These are phyloP conservation scores for Trididemnum clinides DNA, from an alignment of 23 tunicate species.

Conservation along the genomic window DNA sequence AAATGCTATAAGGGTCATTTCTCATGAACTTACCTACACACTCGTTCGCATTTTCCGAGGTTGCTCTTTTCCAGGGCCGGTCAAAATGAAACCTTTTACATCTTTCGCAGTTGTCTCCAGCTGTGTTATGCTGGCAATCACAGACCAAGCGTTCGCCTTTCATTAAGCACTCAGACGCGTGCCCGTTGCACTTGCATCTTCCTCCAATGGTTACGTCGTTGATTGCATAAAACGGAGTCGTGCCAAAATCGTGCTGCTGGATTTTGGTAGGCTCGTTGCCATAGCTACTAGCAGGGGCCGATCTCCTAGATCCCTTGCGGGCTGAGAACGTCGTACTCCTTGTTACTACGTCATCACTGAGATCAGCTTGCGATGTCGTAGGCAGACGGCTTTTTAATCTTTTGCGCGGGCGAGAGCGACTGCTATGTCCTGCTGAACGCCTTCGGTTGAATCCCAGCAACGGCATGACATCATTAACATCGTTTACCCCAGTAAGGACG, in stretches of 20 bases:
- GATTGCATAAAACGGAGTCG: slow-evolving; percentile 68
- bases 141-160: slow-evolving; percentile 47
- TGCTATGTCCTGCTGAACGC: background rate
- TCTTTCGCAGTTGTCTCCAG: slow-evolving; percentile 74
- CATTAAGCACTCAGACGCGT: slow-evolving; percentile 56
- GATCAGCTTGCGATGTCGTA: background rate
- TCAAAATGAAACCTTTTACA: slow-evolving; percentile 64
- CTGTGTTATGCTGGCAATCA: slow-evolving; percentile 82
- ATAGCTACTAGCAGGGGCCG: background rate
- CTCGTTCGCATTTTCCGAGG: slow-evolving; percentile 47
- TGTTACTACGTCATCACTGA: background rate
- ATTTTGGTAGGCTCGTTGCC: background rate
- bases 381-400: background rate
- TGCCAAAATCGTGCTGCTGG: background rate
- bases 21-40: slow-evolving; percentile 59
- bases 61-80: slow-evolving; percentile 67
- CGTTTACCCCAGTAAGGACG: slow-evolving; percentile 29
- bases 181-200: slow-evolving; percentile 89
- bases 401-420: background rate
- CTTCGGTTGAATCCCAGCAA: background rate
- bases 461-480: background rate
- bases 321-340: background rate
- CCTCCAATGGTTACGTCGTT: slow-evolving; percentile 78
- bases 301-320: background rate
- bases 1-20: no score